Conservation (phyloP, 1,140 invertebrate species). For the Cyclargus thomasi region DNA sequence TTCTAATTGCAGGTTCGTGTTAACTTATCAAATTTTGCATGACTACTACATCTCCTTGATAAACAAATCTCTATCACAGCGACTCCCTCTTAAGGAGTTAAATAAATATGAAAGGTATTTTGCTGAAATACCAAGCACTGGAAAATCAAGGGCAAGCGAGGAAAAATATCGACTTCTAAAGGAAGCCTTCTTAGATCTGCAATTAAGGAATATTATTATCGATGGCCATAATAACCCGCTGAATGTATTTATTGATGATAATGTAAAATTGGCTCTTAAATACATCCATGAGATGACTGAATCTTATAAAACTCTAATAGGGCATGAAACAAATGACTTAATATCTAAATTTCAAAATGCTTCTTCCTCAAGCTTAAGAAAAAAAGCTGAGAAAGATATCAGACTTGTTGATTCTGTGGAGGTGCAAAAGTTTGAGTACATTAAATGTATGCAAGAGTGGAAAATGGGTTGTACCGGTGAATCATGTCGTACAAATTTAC, state of each 20-base stretch:
- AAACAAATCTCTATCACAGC: conserved; percentile 52
- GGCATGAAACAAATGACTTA: conserved; percentile 41
- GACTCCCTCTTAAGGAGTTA: conserved; percentile 57
- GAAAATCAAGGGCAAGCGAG: conserved; percentile 50
- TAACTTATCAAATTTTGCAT: conserved; percentile 71
- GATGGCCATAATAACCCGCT: conserved; percentile 64
- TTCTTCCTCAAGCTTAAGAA: conserved; percentile 42
- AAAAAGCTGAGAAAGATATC: conserved; percentile 46
- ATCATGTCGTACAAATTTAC: conserved; percentile 62
- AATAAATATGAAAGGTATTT: conserved; percentile 50
- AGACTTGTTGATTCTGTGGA: conserved; percentile 50
- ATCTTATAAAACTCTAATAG: conserved; percentile 49
- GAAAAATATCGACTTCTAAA: conserved; percentile 56
- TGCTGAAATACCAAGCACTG: conserved; percentile 49
- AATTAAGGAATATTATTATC: conserved; percentile 57
- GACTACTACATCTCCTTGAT: conserved; percentile 76
- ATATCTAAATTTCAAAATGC: conserved; percentile 48
- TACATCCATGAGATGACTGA: conserved; percentile 59
- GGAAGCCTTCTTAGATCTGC: conserved; percentile 48
- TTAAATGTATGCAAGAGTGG: conserved; percentile 75
- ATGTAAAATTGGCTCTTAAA: conserved; percentile 59
- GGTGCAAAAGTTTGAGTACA: conserved; percentile 48
- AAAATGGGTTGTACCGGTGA: conserved; percentile 73
- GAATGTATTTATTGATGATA: conserved; percentile 56
- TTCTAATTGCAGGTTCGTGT: conserved; percentile 47